A percentile compares a stretch with the other conserved stretches of the same genome.
These are phyloP conservation scores for Tiliacea aurago DNA, from an alignment of 2,888 invertebrate genomes.

Conservation along the genomic window DNA sequence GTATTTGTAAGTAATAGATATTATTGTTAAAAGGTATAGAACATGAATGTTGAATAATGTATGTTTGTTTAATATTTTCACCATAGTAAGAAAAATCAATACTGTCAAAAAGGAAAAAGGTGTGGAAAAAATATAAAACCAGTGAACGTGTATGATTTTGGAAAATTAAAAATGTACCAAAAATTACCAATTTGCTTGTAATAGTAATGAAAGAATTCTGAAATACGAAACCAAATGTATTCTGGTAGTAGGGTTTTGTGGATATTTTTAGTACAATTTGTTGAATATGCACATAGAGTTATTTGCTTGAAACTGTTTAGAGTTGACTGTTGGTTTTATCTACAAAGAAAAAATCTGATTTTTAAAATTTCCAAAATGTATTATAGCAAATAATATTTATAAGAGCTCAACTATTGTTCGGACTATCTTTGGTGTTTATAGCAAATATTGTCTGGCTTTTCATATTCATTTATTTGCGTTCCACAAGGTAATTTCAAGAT, in stretches of 20 bases:
- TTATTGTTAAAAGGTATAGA: neutral
- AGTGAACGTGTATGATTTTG: conserved; percentile 53
- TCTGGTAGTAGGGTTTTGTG: neutral
- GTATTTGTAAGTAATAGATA: neutral
- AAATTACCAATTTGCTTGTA: conserved; percentile 10
- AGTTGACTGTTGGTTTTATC: conserved; percentile 3
- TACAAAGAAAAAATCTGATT: neutral
- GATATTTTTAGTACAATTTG: conserved; percentile 34
- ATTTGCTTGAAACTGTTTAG: conserved; percentile 34
- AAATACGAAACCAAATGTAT: neutral
- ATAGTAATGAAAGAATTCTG: neutral
- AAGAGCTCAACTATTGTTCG: neutral
- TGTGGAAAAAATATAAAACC: conserved; percentile 50
- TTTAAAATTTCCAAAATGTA: neutral
- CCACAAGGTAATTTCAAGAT: no score
- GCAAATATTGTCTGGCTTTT: neutral
- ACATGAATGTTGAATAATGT: neutral
- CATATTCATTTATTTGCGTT: no score
- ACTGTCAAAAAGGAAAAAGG: conserved; percentile 17
- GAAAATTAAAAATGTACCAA: conserved; percentile 36
- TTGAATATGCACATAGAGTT: conserved; percentile 36
- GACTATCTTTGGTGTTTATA: neutral
- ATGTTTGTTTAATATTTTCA: conserved; percentile 2
- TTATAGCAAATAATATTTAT: neutral
- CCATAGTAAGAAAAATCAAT: neutral